Evolutionary conservation across 2,888 invertebrate species (phyloP).

Genomic region (Sinelater perroti): DNA sequence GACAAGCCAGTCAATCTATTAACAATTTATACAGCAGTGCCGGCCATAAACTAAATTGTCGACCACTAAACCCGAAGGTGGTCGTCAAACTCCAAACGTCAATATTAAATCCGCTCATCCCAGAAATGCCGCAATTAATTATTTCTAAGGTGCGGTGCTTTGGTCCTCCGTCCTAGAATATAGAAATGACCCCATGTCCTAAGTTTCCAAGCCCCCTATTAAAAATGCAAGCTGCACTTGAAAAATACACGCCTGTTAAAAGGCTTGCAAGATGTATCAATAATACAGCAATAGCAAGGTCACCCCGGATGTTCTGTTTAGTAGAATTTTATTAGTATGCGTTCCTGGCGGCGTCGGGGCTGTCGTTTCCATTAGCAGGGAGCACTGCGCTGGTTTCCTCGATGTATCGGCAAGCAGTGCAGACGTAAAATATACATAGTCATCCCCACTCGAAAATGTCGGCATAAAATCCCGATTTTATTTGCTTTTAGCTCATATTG

Average conservation of each 20-base stretch:
- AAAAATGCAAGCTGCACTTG: too few relatives aligned
- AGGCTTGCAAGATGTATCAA: too few relatives aligned
- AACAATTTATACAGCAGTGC: background rate
- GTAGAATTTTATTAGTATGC: conserved; percentile 11
- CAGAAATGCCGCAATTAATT: conserved; percentile 9
- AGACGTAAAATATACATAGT: conserved; percentile 26
- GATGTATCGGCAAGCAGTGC: conserved; percentile 9
- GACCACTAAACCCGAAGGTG: background rate
- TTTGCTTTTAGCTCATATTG: conserved; percentile 25
- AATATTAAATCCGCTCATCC: conserved; percentile 11
- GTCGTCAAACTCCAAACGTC: conserved; percentile 12
- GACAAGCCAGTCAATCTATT: too few relatives aligned
- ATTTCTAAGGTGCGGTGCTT: background rate
- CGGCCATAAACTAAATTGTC: background rate
- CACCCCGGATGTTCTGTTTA: conserved; percentile 3
- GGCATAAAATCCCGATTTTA: conserved; percentile 23
- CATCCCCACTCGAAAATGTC: conserved; percentile 25
- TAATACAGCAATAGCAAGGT: too few relatives aligned
- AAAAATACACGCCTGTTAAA: too few relatives aligned
- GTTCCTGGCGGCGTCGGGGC: background rate
- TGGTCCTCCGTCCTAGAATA: background rate
- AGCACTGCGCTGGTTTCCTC: conserved; percentile 7
- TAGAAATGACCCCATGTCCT: background rate
- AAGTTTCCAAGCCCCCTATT: too few relatives aligned
- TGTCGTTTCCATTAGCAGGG: conserved; percentile 15